Evolutionary conservation across 30 jellyfish, hydroid and myxozoan species (phyloP).

Genomic region (Haliclystus octoradiatus): DNA sequence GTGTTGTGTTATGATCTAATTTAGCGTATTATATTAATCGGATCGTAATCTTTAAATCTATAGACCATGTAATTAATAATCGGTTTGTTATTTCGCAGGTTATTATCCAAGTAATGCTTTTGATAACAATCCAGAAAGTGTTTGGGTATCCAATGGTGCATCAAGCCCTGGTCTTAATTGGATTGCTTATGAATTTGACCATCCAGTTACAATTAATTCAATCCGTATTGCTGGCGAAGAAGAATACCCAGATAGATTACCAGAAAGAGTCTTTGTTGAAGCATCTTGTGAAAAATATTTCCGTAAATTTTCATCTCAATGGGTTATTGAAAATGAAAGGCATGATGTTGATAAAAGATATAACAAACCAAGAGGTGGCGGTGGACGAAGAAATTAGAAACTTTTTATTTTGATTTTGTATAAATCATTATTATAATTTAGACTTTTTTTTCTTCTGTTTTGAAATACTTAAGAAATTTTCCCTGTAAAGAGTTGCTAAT

Average conservation of each 20-base stretch:
- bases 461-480: too few species aligned
- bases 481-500: too few species aligned
- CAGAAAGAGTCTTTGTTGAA: constrained; percentile 62
- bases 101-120: constrained; percentile 93
- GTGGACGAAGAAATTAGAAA: constrained; percentile 4
- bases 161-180: constrained; percentile 91
- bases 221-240: constrained; percentile 81
- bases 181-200: constrained; percentile 89
- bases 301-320: constrained; percentile 67
- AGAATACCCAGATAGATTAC: constrained; percentile 81
- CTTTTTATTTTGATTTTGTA: background rate
- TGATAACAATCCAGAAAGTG: constrained; percentile 82
- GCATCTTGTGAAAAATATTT: constrained; percentile 95
- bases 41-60: too few species aligned
- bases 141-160: constrained; percentile 92
- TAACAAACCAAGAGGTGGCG: constrained; percentile 62
- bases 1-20: too few species aligned
- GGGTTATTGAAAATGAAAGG: constrained; percentile 73
- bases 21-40: too few species aligned
- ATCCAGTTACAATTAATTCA: constrained; percentile 70
- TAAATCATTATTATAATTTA: too few species aligned
- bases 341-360: constrained; percentile 74
- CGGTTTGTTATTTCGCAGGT: too few species aligned
- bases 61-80: too few species aligned
- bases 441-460: too few species aligned